A percentile compares a stretch with the other conserved stretches of the same genome.
Evolutionary conservation across 2,888 invertebrate species (phyloP).

Genomic region (Stomorhina lunata): DNA sequence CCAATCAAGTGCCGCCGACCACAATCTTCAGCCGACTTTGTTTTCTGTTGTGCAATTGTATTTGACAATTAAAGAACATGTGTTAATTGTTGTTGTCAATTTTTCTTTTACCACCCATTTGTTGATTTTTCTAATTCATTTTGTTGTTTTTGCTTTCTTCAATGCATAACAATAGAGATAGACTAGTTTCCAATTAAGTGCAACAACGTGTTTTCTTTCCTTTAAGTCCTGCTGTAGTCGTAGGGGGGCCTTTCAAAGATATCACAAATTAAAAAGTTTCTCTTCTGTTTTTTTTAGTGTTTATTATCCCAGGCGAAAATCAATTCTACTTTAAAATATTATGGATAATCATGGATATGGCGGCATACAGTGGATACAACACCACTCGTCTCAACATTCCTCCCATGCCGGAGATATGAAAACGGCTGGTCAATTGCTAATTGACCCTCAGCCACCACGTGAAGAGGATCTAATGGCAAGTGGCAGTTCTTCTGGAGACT

Average conservation of each 20-base stretch:
- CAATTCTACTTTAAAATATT: conserved; percentile 1
- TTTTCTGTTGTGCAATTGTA: no score
- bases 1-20: no score
- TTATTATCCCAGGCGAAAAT: not conserved
- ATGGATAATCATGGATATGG: conserved; percentile 70
- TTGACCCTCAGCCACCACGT: conserved; percentile 68
- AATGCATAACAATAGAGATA: conserved; percentile 14
- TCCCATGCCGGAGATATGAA: conserved; percentile 68
- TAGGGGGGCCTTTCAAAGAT: no score
- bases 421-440: conserved; percentile 64
- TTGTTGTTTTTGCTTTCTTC: not conserved
- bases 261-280: not conserved
- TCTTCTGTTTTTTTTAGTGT: conserved; percentile 26
- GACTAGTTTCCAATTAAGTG: not conserved
- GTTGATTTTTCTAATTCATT: conserved; percentile 19
- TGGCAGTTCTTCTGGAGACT: conserved; percentile 51
- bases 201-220: conserved; percentile 31
- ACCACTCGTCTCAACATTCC: conserved; percentile 63
- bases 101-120: conserved; percentile 5
- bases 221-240: conserved; percentile 19
- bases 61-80: conserved; percentile 11
- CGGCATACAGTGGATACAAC: conserved; percentile 77
- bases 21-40: no score
- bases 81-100: conserved; percentile 14
- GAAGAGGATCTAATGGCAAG: conserved; percentile 71